Evolutionary conservation across 2,888 invertebrate species (phyloP), one percentile per base, ranked within the genome.

Genomic region (Lasius platythorax): DNA sequence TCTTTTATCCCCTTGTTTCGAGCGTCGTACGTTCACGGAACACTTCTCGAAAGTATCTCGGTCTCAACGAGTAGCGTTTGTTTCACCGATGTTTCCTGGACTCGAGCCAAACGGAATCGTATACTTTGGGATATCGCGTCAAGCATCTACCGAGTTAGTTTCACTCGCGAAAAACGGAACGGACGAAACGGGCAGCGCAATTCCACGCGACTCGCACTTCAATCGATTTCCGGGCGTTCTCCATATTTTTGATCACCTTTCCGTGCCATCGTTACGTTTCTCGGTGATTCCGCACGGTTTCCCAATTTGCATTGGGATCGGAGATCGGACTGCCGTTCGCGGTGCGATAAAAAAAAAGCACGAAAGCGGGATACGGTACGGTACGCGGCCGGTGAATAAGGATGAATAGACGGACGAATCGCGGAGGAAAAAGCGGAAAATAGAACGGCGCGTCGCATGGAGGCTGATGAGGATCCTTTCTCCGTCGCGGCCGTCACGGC

Each of bases 401-500:
- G 58, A 75, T 75, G 87, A 83, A 85, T 56, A 70, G 72, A 33
- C n/a, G 66, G 43, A n/a, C 33, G 74, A 81, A 53, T 64, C 30
- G 84, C 56, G 61, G 50, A 76, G 67, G 83, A 85, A 88, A 87
- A 85, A 82, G 40, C 63, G 28, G 61, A 75, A 88, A 88, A 81
- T 79, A 76, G 73, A 76, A 74, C 37, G 40, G 56, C 61, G 82
- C 68, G 82, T 89, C 82, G 87, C 87, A 83, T 68, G 23, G 12
- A 78, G 83, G 50, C 81, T 85, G 89, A 87, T 85, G 89, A 86
- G 86, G 68, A 87, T 75, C 82, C 82, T 87, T 81, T 84, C 89
- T 83, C 64, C 89, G 82, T 85, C 63, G 84, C 82, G 82, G 63
- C 61, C 70, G 73, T 73, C 72, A 81, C 37, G 30, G 83, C 43